Evolutionary conservation across 2,797 vertebrate species (phyloP).

Genomic region (Aselliscus stoliczkanus): DNA sequence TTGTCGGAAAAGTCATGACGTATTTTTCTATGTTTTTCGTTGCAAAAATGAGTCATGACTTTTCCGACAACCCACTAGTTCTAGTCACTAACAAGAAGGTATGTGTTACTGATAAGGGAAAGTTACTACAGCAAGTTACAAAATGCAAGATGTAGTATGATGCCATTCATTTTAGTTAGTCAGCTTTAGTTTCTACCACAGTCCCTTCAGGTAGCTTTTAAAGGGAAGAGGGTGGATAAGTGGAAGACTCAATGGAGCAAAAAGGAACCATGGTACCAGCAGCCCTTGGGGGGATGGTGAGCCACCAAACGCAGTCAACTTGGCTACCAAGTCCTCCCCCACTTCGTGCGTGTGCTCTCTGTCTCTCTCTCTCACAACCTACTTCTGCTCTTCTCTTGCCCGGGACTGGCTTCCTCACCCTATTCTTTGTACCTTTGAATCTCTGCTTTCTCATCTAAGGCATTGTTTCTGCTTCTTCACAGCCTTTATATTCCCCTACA

Average conservation of each 20-base stretch:
- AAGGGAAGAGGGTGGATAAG: not conserved
- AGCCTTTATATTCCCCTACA: not conserved
- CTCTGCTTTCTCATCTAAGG: not conserved
- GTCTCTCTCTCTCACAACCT: not conserved
- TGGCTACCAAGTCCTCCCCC: not conserved
- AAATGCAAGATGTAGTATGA: not conserved
- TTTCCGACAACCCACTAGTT: too few relatives aligned
- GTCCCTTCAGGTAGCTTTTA: not conserved
- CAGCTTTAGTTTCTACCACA: constrained; percentile 10
- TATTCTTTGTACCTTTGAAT: not conserved
- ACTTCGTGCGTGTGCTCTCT: not conserved
- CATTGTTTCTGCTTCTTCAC: not conserved
- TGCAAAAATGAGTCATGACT: too few relatives aligned
- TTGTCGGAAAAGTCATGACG: too few relatives aligned
- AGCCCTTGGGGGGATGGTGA: not conserved
- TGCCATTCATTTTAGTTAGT: not conserved
- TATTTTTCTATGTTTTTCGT: too few relatives aligned
- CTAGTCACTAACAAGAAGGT: not conserved
- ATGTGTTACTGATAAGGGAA: not conserved
- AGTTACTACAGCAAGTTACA: not conserved
- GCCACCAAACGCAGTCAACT: not conserved
- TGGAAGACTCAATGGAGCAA: not conserved
- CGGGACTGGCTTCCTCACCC: not conserved
- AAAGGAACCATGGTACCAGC: not conserved
- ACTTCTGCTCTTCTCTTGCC: not conserved